Base-by-base conservation (phyloP, 2,797 vertebrate species). In the Ceryle rudis region DNA sequence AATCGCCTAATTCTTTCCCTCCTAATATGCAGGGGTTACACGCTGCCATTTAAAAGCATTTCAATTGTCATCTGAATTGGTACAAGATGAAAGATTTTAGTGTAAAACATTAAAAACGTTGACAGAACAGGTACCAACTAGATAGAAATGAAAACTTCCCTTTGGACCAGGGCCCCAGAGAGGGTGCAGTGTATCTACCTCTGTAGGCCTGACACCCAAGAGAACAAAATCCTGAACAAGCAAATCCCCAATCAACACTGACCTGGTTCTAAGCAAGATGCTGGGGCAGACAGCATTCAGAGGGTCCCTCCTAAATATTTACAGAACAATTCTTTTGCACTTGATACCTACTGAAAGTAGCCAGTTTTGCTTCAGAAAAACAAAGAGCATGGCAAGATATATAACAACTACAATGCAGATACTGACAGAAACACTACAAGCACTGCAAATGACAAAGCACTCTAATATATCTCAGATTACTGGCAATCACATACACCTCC, bases 11-110 rank as follows among this genome's bases (percentile, higher is more conserved):
- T n/a, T 77, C 41, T 58, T 81, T 52, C 29, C 13, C 19, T 79
- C 12, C 10, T 33, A 67, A 70, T 3, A 26, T 0, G 0, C 1
- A 65, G 4, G 42, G 9, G 25, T 77, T 42, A 10, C 4, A 2
- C 7, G 8, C 11, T 58, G 28, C 6, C 62, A 55, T 11, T 52
- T 17, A 66, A 3, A 74, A 88, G 10, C 3, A 5, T 42, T 67
- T 35, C n/a, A 60, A 3, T 20, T 52, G 8, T 28, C 35, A 86
- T 15, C 55, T 72, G n/a, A 91, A 65, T 11, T 47, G 28, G 13
- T 31, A 72, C 9, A 78, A 71, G 10, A 81, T 13, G 4, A 52
- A 60, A 81, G 5, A 65, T 25, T 35, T 54, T 15, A 5, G 2
- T 4, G 28, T 46, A 57, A 61, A 79, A n/a, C 7, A 42, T 1